These are phyloP conservation scores for Heteronetta atricapilla DNA, from an alignment of 2,113 vertebrate species.

Conservation along the genomic window DNA sequence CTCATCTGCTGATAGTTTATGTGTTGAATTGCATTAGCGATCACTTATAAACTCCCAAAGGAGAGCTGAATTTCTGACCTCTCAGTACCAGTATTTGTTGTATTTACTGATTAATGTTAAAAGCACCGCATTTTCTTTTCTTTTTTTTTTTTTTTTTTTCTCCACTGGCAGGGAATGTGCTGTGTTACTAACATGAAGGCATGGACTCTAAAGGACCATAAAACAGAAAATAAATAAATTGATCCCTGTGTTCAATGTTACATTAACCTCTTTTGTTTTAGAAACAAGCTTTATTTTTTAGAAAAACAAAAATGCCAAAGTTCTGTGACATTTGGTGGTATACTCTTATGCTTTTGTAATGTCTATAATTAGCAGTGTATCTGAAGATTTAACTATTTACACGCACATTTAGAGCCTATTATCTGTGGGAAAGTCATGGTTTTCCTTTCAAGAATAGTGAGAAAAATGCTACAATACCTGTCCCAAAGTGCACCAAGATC, in stretches of 20 bases:
- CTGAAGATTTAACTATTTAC: neutral
- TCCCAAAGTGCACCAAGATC: neutral
- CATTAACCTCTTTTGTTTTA: neutral
- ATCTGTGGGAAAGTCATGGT: neutral
- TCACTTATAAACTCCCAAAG: neutral
- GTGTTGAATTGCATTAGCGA: neutral
- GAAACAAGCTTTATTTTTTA: neutral
- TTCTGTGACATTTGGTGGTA: neutral
- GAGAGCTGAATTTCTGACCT: neutral
- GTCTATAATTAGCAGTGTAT: neutral
- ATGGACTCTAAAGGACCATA: neutral
- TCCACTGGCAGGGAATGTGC: rapidly evolving
- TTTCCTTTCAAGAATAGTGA: neutral
- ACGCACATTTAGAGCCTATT: neutral
- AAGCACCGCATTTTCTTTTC: neutral
- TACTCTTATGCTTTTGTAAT: neutral
- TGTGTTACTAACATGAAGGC: neutral
- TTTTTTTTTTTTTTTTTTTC: too few relatives aligned
- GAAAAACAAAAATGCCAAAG: neutral
- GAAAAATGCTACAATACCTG: neutral
- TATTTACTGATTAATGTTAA: neutral
- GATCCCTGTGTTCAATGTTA: neutral
- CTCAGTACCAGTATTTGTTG: neutral
- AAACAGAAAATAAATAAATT: neutral
- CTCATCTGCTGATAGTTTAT: neutral